Percentiles rank a stretch among this genome's conserved stretches.
These are phyloP conservation scores for Carduelis carduelis DNA, from an alignment of 2,797 vertebrate species.

Conservation along the genomic window DNA sequence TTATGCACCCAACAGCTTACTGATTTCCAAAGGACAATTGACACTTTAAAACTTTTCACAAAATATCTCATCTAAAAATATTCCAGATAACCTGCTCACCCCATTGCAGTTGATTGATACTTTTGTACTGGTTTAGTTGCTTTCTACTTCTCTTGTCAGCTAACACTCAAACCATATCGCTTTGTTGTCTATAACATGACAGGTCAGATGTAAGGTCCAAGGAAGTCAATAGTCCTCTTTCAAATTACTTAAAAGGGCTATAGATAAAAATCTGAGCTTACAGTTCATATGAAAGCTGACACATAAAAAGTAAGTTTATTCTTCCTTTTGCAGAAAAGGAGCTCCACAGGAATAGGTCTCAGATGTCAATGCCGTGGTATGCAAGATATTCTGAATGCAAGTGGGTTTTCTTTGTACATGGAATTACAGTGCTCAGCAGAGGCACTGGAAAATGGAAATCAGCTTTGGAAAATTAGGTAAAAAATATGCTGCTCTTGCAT, in stretches of 20 bases:
- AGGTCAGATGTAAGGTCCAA: background rate
- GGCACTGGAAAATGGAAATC: conserved; percentile 8
- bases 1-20: background rate
- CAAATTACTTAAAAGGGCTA: background rate
- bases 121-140: background rate
- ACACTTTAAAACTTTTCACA: background rate
- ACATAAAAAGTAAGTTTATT: background rate
- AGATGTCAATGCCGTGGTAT: background rate
- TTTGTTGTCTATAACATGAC: background rate
- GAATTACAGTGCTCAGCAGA: background rate
- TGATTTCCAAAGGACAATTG: background rate
- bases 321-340: background rate
- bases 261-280: background rate
- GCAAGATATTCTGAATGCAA: background rate
- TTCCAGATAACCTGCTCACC: background rate
- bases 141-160: background rate
- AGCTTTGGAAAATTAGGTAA: background rate
- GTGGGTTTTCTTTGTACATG: background rate
- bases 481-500: conserved; percentile 1
- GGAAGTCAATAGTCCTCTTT: background rate
- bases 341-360: background rate
- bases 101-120: background rate
- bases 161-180: background rate
- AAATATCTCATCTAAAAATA: background rate
- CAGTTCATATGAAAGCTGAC: background rate